Evolutionary conservation across 2,888 invertebrate genomes (phyloP).

Genomic region (Drosophila prostipennis): DNA sequence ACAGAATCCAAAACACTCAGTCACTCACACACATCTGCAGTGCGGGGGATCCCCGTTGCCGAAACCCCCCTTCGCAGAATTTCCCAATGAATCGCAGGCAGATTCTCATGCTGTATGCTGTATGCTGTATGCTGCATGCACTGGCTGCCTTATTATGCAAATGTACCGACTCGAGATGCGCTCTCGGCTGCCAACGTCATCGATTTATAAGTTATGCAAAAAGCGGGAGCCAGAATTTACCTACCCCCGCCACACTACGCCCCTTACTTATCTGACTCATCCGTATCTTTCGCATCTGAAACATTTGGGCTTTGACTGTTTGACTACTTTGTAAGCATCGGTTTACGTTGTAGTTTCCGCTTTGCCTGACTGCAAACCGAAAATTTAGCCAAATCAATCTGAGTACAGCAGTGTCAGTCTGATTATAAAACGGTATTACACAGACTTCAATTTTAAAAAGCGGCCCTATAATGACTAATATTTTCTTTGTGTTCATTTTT

Average conservation of each 20-base stretch:
- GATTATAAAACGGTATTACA: no score
- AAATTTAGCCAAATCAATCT: constrained; percentile 46
- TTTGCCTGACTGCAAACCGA: constrained; percentile 65
- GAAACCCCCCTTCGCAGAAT: neutral
- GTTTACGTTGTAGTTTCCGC: constrained; percentile 55
- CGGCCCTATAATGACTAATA: no score
- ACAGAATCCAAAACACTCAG: constrained; percentile 59
- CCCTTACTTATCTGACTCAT: neutral
- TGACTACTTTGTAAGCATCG: constrained; percentile 73
- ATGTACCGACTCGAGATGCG: constrained; percentile 52
- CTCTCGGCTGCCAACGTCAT: constrained; percentile 72
- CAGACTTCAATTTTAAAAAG: no score
- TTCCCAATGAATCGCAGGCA: constrained; percentile 56
- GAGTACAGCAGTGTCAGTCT: neutral
- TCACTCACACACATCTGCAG: constrained; percentile 37
- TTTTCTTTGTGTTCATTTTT: no score
- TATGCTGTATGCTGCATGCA: constrained; percentile 53
- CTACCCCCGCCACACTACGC: neutral
- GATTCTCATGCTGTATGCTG: constrained; percentile 59
- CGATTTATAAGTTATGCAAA: constrained; percentile 77
- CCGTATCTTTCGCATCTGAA: constrained; percentile 19
- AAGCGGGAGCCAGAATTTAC: constrained; percentile 28
- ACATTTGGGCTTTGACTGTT: constrained; percentile 46
- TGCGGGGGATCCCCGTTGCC: constrained; percentile 9
- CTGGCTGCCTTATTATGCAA: constrained; percentile 69